Conservation (phyloP, 1,140 invertebrate species). For the Aphelinus atriplicis region DNA sequence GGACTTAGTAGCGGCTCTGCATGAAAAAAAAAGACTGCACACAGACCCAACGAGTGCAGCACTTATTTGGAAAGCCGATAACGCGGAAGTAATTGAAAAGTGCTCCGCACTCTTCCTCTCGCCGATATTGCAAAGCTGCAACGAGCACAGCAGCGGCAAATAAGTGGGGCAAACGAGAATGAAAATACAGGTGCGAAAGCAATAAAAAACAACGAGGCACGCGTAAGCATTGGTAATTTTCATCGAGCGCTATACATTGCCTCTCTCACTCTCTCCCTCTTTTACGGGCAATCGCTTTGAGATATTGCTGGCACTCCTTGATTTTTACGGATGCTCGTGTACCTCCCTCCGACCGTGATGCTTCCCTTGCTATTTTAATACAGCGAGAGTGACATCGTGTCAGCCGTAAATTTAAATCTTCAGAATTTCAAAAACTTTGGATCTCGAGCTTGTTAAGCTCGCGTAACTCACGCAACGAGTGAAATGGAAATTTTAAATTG, state of each 20-base stretch:
- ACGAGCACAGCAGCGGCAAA: neutral
- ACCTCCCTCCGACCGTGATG: too few species aligned
- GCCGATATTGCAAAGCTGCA: too few species aligned
- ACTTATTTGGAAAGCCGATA: neutral
- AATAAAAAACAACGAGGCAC: neutral
- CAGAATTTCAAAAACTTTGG: too few species aligned
- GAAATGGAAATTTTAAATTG: too few species aligned
- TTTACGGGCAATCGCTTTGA: conserved; percentile 6
- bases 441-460: too few species aligned
- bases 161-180: neutral
- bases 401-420: too few species aligned
- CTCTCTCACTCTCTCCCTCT: neutral
- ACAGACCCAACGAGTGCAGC: neutral
- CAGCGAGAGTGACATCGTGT: too few species aligned
- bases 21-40: too few species aligned
- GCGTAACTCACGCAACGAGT: too few species aligned
- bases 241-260: neutral
- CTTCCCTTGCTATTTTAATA: too few species aligned
- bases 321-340: neutral
- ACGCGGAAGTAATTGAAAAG: conserved; percentile 12
- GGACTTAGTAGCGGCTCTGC: too few species aligned
- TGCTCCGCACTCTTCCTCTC: too few species aligned
- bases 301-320: conserved; percentile 6
- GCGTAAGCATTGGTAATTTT: conserved; percentile 12
- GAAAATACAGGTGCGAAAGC: neutral